A percentile compares a stretch with the other conserved stretches of the same genome.
Conservation (phyloP, 2,797 vertebrate species). For the Loris lydekkerianus region DNA sequence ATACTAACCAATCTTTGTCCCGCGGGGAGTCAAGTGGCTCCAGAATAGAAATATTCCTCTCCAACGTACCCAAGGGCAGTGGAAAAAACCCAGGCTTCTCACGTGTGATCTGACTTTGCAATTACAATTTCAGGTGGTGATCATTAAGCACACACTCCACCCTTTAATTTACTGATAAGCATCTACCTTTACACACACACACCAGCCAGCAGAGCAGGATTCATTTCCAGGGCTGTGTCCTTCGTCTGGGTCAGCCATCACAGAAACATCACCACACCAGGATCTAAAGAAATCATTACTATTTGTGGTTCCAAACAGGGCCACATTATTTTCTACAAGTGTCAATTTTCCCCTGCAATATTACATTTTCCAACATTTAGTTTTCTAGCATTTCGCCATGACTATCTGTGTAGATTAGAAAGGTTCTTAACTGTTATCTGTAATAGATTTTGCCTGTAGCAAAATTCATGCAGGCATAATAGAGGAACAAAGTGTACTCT, state of each 20-base stretch:
- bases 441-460: slow-evolving; percentile 94
- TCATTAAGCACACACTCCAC: slow-evolving; percentile 86
- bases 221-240: slow-evolving; percentile 79
- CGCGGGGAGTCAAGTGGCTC: slow-evolving; percentile 53
- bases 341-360: slow-evolving; percentile 88
- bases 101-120: slow-evolving; percentile 74
- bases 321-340: slow-evolving; percentile 87
- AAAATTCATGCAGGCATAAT: slow-evolving; percentile 93
- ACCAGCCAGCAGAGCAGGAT: slow-evolving; percentile 78
- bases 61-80: slow-evolving; percentile 72
- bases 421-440: slow-evolving; percentile 93
- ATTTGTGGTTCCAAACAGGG: slow-evolving; percentile 85
- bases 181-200: slow-evolving; percentile 84
- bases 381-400: slow-evolving; percentile 89
- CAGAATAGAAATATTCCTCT: slow-evolving; percentile 75
- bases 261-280: slow-evolving; percentile 74
- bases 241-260: slow-evolving; percentile 83
- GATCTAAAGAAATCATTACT: slow-evolving; percentile 87
- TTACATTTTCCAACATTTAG: slow-evolving; percentile 89
- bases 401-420: slow-evolving; percentile 92
- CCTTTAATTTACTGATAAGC: slow-evolving; percentile 86
- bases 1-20: slow-evolving; percentile 70
- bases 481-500: slow-evolving; percentile 92
- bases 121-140: slow-evolving; percentile 86
- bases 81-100: slow-evolving; percentile 86